Conservation (phyloP, 2,113 vertebrate genomes). For the Perca schrenkii region DNA sequence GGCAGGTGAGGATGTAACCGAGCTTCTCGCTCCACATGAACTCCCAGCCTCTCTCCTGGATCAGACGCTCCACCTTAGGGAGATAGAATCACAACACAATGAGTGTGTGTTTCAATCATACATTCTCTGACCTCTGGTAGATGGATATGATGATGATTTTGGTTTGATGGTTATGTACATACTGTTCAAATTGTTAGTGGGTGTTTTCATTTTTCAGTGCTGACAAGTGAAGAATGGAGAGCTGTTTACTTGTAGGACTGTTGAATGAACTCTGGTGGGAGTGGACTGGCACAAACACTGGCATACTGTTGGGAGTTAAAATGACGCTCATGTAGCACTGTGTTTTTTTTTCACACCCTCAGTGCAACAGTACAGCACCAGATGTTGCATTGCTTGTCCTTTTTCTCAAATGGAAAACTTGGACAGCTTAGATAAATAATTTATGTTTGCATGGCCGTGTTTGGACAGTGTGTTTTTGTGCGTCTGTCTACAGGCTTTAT, state of each 20-base stretch:
- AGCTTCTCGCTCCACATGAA: constrained; percentile 86
- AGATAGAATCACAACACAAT: neutral
- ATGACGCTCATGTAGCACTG: neutral
- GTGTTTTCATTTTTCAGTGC: neutral
- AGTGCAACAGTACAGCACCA: constrained; percentile 1
- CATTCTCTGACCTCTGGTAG: neutral
- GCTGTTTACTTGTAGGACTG: neutral
- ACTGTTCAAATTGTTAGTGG: neutral
- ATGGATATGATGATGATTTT: no score
- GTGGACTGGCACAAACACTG: constrained; percentile 7
- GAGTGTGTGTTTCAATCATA: neutral
- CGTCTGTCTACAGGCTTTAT: neutral
- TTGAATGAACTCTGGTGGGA: constrained; percentile 1
- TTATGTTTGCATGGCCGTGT: constrained; percentile 40
- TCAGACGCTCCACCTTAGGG: constrained; percentile 82
- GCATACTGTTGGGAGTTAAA: neutral
- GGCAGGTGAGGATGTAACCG: constrained; percentile 85
- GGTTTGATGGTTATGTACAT: neutral
- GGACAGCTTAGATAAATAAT: constrained; percentile 59
- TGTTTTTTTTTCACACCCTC: neutral
- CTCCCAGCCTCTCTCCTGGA: constrained; percentile 85
- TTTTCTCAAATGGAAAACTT: constrained; percentile 47
- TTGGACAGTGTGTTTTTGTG: constrained; percentile 23
- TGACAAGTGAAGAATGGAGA: neutral
- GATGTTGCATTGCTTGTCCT: constrained; percentile 19